Evolutionary conservation across 2,888 invertebrate genomes (phyloP).

Genomic region (Dichetophora obliterata): DNA sequence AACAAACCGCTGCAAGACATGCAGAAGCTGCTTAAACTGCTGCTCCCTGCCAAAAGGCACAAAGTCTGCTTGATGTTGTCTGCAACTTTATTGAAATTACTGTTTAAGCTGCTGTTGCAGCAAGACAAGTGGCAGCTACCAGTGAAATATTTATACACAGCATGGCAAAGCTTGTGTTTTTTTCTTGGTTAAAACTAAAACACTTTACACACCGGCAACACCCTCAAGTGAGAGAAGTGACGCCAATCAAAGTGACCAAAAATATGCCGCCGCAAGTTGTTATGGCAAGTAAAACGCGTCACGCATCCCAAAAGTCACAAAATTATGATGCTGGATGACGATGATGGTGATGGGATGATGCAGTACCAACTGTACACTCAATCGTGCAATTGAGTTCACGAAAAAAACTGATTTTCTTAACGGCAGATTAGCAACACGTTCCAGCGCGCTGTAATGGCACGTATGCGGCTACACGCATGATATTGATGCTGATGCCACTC

Average conservation of each 20-base stretch:
- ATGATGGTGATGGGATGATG: neutral
- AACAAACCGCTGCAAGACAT: neutral
- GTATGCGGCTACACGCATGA: too few species aligned
- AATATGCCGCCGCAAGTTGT: neutral
- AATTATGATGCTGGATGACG: neutral
- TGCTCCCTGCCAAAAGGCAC: neutral
- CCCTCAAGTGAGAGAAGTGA: conserved; percentile 5
- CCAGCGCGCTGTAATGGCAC: conserved; percentile 1
- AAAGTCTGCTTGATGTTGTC: neutral
- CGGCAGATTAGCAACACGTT: conserved; percentile 34
- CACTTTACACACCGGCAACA: neutral
- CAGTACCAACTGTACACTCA: neutral
- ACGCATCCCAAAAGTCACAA: conserved; percentile 19
- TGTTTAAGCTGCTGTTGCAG: neutral
- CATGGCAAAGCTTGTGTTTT: neutral
- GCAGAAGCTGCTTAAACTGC: neutral
- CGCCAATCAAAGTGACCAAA: too few species aligned
- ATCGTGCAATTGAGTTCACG: conserved; percentile 14
- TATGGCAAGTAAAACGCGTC: conserved; percentile 20
- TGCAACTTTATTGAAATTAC: neutral
- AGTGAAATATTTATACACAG: neutral
- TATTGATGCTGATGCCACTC: too few species aligned
- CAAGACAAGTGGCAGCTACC: conserved; percentile 3
- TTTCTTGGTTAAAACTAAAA: neutral
- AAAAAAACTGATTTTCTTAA: conserved; percentile 11